Base-by-base conservation (phyloP, 2,888 invertebrate species). In the Amiota minor region DNA sequence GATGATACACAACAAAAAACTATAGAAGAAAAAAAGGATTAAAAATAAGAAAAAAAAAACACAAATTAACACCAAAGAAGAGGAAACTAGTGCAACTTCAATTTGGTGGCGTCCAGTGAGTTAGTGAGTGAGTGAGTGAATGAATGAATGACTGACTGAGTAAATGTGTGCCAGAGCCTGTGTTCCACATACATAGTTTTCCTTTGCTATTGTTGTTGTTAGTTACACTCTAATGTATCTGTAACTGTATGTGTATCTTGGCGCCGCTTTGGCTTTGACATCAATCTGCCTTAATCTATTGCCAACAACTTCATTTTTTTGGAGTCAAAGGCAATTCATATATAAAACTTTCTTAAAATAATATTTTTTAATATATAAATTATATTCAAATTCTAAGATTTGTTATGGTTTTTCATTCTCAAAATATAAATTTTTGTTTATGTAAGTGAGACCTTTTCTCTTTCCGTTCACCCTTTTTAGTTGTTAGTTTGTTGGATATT, bases 31-130 rank as follows among this genome's bases (percentile, higher is more conserved):
- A 53, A 53, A n/a, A 35, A 68, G 23, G 11, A 12, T 50, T 9
- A 59, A 18, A 59, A 59, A 20, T 56, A 16, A 59, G 16, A 20
- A 59, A 20, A 53, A 53, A 11, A 20, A 20, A 56, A 56, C n/a
- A 9, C 55, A 56, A 56, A 16, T 18, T n/a, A 50, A n/a, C 50
- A 50, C 2, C 11, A 3, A 56, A 16, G 56, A 49, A 23, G 23
- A 50, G 16, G 35, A 50, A 62, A 62, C 35, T 62, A 62, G 62
- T 68, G 67, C 67, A 68, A 68, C 67, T 50, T 23, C 50, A 68
- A 50, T 23, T 68, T 18, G 18, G 45, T 8, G 53, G 20, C 11
- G 20, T n/a, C 35, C 11, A 18, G 65, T 47, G 65, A 47, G 47
- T 47, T 10, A 11, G 65, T 65, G 65, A 47, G n/a, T 68, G 50